Percentiles rank a stretch among this genome's conserved stretches.
Conservation (phyloP, 2,888 invertebrate genomes). For the Macrosiphum euphorbiae region DNA sequence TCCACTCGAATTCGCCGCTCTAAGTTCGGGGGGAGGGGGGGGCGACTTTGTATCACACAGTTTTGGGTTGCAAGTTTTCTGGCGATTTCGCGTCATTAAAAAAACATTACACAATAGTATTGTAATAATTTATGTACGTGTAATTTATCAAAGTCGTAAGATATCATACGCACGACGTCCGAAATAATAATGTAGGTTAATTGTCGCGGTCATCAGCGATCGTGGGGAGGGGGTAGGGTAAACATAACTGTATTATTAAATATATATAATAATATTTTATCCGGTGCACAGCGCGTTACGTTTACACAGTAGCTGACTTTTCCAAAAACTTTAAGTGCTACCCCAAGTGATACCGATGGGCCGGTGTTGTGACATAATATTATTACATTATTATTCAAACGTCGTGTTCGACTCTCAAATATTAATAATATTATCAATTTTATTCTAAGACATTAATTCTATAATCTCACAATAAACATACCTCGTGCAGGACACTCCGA, state of each 20-base stretch:
- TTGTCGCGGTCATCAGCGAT: background rate
- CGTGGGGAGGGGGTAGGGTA: background rate
- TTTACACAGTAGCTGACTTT: background rate
- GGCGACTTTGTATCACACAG: background rate
- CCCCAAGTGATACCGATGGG: background rate
- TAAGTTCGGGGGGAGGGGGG: background rate
- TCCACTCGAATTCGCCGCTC: background rate
- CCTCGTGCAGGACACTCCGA: background rate
- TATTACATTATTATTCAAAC: too few relatives aligned
- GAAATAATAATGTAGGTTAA: background rate
- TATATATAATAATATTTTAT: background rate
- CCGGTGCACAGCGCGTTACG: background rate
- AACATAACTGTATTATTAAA: background rate
- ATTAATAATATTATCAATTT: background rate
- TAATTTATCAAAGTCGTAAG: conserved; percentile 15
- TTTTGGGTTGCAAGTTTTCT: background rate
- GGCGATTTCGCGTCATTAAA: conserved; percentile 26
- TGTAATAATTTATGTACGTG: background rate
- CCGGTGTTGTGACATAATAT: background rate
- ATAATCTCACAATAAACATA: background rate
- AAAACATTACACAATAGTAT: conserved; percentile 32
- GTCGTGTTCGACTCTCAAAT: background rate
- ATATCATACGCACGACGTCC: background rate
- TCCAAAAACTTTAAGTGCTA: background rate
- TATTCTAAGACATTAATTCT: background rate